Conservation (phyloP, 1,140 invertebrate species). For the Heliconius eleuchia region DNA sequence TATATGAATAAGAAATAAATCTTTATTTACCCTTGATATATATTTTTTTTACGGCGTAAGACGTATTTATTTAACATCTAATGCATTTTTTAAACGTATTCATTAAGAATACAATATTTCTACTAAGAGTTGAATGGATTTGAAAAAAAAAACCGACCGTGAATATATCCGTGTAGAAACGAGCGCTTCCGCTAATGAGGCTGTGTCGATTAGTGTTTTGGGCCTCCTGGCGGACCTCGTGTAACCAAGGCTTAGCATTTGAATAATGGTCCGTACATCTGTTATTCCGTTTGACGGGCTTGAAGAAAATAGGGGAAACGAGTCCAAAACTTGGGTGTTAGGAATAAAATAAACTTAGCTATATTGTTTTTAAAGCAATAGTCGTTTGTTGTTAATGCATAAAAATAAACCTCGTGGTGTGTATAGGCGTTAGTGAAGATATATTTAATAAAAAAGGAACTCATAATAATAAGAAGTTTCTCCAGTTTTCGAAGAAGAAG, state of each 20-base stretch:
- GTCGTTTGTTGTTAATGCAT: neutral
- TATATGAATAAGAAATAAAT: neutral
- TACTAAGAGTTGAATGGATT: constrained; percentile 28
- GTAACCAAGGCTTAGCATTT: constrained; percentile 26
- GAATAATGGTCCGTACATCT: constrained; percentile 34
- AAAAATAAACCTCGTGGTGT: too few species aligned
- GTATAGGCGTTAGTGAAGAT: too few species aligned
- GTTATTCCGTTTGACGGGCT: constrained; percentile 29
- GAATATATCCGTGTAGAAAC: constrained; percentile 57
- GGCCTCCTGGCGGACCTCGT: constrained; percentile 37
- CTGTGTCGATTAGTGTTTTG: constrained; percentile 54
- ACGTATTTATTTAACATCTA: neutral
- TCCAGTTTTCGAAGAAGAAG: too few species aligned
- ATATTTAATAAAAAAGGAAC: neutral
- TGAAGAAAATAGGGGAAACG: constrained; percentile 9
- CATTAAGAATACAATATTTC: constrained; percentile 10
- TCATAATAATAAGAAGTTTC: too few species aligned
- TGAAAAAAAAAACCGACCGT: constrained; percentile 44
- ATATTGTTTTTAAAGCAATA: neutral
- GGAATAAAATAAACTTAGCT: neutral
- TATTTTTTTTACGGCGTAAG: neutral
- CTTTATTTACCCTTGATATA: neutral
- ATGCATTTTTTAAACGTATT: constrained; percentile 67
- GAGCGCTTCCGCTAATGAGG: constrained; percentile 58
- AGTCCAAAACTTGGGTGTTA: neutral